Percentiles rank a stretch among this genome's conserved stretches.
Evolutionary conservation across 2,888 invertebrate species (phyloP).

Genomic region (Cybosia mesomella): DNA sequence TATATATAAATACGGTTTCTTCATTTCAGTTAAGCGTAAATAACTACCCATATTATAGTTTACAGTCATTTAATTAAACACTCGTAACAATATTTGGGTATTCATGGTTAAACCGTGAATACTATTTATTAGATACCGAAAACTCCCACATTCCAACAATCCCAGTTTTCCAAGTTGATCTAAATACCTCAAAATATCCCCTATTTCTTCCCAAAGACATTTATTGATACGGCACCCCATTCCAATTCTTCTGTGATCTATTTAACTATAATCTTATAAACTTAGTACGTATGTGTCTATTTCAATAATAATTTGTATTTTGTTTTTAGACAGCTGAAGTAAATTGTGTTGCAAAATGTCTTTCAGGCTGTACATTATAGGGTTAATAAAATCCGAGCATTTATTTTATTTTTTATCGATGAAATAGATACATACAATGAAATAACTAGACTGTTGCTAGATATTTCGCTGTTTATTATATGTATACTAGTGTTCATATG

Average conservation of each 20-base stretch:
- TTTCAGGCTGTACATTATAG: neutral
- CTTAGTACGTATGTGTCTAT: constrained; percentile 32
- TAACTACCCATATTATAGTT: neutral
- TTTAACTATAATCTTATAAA: constrained; percentile 45
- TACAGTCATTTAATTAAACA: neutral
- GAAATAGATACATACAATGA: constrained; percentile 20
- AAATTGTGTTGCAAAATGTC: neutral
- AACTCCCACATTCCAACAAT: constrained; percentile 40
- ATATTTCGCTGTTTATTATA: constrained; percentile 13
- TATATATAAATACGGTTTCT: neutral
- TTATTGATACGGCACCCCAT: constrained; percentile 39
- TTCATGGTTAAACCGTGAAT: neutral
- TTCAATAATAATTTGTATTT: constrained; percentile 19
- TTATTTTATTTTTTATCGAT: constrained; percentile 1
- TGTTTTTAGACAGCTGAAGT: neutral
- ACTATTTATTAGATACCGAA: no score
- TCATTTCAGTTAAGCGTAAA: neutral
- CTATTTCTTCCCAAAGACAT: constrained; percentile 33
- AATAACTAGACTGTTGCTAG: constrained; percentile 22
- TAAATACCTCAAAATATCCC: constrained; percentile 51
- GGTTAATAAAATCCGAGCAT: neutral
- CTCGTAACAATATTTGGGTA: neutral
- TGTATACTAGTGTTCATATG: constrained; percentile 15
- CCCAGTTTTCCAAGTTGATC: constrained; percentile 53
- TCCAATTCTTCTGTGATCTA: constrained; percentile 67